Base-by-base conservation (phyloP, 2,797 vertebrate genomes). In the Rhabdomys pumilio region DNA sequence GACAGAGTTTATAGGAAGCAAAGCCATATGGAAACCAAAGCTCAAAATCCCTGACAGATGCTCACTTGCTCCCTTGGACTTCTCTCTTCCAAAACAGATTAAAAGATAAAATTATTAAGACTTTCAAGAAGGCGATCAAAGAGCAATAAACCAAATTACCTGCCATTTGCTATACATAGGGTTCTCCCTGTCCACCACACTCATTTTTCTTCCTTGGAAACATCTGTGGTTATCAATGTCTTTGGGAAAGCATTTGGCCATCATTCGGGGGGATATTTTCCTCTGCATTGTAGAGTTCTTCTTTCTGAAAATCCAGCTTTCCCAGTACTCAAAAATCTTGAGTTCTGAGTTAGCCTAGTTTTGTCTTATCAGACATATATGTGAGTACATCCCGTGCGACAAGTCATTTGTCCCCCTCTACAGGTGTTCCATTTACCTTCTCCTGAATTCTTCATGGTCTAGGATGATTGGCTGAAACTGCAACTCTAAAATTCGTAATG, bases 41-140 rank as follows among this genome's bases (percentile, higher is more conserved):
- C 61, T 88, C 29, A 10, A 72, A 93, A 69, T 67, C 24, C 77
- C 80, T 88, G 61, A 15, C 29, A 93, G 77, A 50, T 90, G 11
- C 20, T 79, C 3, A 47, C 10, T 79, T 20, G 2, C 69, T 91
- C 59, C 26, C 55, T 81, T 41, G n/a, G 38, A 79, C 34, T 47
- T 79, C 50, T 55, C n/a, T 38, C 22, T 84, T 84, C 82, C 44
- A 89, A 79, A 94, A 67, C 69, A 79, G 38, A 34, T 65, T 73
- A 57, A 95, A 84, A 50, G 38, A 57, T 84, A 63, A 65, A 83
- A 93, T 88, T 92, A 91, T 93, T 73, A 84, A 73, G 44, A 83
- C 61, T 87, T 88, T 87, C 31, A 63, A 83, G 59, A 84, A 89
- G 38, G 19, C 1, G 5, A 57, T 57, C 79, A 34, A 65, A 88